Conservation (phyloP, 2,113 vertebrate species). For the Notechis scutatus region DNA sequence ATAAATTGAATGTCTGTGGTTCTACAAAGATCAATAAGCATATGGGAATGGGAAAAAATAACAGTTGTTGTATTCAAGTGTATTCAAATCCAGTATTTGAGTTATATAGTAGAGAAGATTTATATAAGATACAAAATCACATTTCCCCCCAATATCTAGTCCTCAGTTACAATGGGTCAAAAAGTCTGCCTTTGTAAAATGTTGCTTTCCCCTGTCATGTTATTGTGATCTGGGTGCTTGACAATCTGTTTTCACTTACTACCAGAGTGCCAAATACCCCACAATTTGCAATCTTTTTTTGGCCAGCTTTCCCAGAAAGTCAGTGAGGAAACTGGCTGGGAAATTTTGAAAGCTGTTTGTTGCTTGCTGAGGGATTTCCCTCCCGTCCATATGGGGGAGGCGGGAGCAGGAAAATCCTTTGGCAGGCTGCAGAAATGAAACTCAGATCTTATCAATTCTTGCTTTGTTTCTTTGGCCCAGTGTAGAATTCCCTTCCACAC, state of each 20-base stretch:
- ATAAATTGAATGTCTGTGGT: not conserved
- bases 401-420: not conserved
- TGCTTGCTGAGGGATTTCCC: not conserved
- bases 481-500: not conserved
- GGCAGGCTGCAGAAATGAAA: not conserved
- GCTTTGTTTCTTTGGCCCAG: not conserved
- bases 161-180: not conserved
- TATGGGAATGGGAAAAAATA: not conserved
- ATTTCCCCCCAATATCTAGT: not conserved
- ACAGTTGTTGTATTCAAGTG: not conserved
- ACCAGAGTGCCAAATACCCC: not conserved
- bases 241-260: not conserved
- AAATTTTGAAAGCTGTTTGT: not conserved
- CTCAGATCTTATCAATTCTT: not conserved
- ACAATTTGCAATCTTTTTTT: not conserved
- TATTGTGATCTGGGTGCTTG: not conserved
- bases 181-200: not conserved
- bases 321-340: not conserved
- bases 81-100: not conserved
- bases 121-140: not conserved
- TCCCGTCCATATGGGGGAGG: not conserved
- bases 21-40: not conserved
- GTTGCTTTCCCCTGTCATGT: not conserved
- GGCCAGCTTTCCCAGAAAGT: not conserved
- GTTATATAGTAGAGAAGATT: not conserved